Evolutionary conservation across 2,113 vertebrate genomes (phyloP).

Genomic region (Cephalopholis sonnerati): DNA sequence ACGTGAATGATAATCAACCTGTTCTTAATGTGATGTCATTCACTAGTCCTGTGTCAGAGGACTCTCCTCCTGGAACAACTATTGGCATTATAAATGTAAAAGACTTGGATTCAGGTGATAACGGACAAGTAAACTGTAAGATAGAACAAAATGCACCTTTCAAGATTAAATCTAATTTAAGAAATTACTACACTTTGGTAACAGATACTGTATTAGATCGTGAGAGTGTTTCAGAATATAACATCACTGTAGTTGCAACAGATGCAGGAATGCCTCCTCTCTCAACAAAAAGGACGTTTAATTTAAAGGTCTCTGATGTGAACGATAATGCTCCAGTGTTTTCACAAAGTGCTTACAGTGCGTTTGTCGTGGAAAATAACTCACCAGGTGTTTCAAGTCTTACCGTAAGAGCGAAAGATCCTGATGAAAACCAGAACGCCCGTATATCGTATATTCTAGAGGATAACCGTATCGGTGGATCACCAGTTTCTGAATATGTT

Average conservation of each 20-base stretch:
- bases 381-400: slow-evolving; percentile 61
- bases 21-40: slow-evolving; percentile 59
- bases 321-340: slow-evolving; percentile 79
- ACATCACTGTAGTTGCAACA: slow-evolving; percentile 61
- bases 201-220: slow-evolving; percentile 60
- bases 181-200: slow-evolving; percentile 67
- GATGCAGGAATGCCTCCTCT: slow-evolving; percentile 66
- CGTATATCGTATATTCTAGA: slow-evolving; percentile 56
- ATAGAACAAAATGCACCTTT: slow-evolving; percentile 50
- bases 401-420: slow-evolving; percentile 43
- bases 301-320: slow-evolving; percentile 72
- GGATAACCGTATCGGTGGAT: not conserved
- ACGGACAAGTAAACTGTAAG: not conserved
- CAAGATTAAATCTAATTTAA: slow-evolving; percentile 63
- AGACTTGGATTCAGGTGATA: slow-evolving; percentile 18
- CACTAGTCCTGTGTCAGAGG: slow-evolving; percentile 59
- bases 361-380: slow-evolving; percentile 73
- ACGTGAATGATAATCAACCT: slow-evolving; percentile 72
- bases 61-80: slow-evolving; percentile 60
- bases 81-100: slow-evolving; percentile 48
- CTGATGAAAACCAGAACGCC: slow-evolving; percentile 67
- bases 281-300: slow-evolving; percentile 39
- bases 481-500: slow-evolving; percentile 39
- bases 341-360: slow-evolving; percentile 33
- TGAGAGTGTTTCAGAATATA: slow-evolving; percentile 63